Conservation (phyloP, 2,113 vertebrate species). For the Prochilodus magdalenae region DNA sequence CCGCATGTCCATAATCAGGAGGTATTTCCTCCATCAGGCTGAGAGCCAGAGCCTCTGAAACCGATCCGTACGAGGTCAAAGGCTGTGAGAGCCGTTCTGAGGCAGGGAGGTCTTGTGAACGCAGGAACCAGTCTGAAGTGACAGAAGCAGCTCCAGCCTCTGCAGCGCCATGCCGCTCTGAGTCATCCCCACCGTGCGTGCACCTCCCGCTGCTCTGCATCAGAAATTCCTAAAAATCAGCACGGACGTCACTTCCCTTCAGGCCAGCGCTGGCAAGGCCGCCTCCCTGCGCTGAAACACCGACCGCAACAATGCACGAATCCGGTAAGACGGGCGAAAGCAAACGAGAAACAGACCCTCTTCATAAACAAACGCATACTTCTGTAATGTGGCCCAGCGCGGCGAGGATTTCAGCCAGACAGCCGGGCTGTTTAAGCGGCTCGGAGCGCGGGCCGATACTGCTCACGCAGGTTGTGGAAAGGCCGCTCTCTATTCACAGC, state of each 20-base stretch:
- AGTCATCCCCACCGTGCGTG: neutral
- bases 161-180: neutral
- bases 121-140: neutral
- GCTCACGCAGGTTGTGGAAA: neutral
- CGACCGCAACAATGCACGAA: neutral
- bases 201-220: neutral
- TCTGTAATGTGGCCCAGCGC: neutral
- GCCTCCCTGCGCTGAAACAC: neutral
- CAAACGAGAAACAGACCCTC: neutral
- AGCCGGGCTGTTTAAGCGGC: too few relatives aligned
- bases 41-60: neutral
- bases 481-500: neutral
- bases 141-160: slow-evolving; percentile 17
- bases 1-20: neutral
- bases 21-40: neutral
- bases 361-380: neutral
- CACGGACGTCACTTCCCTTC: neutral
- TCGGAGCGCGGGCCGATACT: neutral
- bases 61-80: slow-evolving; percentile 14
- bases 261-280: neutral
- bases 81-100: slow-evolving; percentile 29
- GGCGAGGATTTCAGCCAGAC: too few relatives aligned
- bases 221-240: slow-evolving; percentile 6
- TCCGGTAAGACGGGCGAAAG: neutral
- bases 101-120: neutral